Base-by-base conservation (phyloP, 2,113 vertebrate species). In the Gasterosteus nipponicus region DNA sequence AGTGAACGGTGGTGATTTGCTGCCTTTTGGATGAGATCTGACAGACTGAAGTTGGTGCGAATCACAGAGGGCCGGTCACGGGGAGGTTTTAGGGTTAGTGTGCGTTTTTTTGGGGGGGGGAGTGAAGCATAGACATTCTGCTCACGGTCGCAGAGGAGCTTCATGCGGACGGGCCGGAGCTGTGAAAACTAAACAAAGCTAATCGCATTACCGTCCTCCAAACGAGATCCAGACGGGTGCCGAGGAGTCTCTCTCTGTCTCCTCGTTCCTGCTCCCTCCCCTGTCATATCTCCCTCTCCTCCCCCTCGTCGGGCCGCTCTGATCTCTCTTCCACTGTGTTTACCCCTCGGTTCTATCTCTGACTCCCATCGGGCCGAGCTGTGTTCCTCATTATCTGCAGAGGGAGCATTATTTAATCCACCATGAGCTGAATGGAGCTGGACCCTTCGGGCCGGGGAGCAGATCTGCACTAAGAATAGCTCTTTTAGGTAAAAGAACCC, bases 151-250 rank as follows among this genome's bases (percentile, higher is more conserved):
- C 53, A 71, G 38, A 61, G 76, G 56, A 65, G 87, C 78, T 91
- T 91, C 87, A 73, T 86, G 85, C 33, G 80, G 88, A 82, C 86
- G 89, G 90, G 85, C 86, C 91, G 78, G 86, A 93, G 88, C 91
- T 93, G 89, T 92, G 91, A 94, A 94, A 94, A 88, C 88, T 94
- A 94, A 94, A 94, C 93, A 94, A 91, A 92, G 86, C 89, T 94
- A 94, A 94, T 93, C 91, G 19, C 90, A 94, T 94, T 94, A 94
- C 89, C 87, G 67, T 92, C 88, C 90, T 81, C 91, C 60, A 94
- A 94, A 94, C 91, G 89, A 90, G 92, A 93, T 85, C 89, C 93
- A 94, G 92, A 92, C 86, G 73, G 75, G 85, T 80, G 85, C 84
- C 46, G 83, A 75, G 58, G 77, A 83, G 67, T 58, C 76, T 60